Evolutionary conservation across 2,797 vertebrate genomes (phyloP).

Genomic region (Echiichthys vipera): DNA sequence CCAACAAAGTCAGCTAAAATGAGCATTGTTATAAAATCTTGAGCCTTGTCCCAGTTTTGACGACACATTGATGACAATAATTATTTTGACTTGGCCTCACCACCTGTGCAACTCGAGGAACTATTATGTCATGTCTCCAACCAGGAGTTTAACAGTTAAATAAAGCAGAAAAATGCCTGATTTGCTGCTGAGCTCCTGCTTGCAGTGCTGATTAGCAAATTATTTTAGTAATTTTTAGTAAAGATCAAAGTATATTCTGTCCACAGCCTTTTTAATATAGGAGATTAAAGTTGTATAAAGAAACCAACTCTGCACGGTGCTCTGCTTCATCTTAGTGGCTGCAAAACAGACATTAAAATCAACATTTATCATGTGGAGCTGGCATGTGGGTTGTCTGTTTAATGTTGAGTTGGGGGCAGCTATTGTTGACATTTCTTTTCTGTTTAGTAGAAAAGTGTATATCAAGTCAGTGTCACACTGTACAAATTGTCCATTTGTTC

Average conservation of each 20-base stretch:
- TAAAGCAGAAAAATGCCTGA: neutral
- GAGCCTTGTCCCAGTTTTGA: conserved; percentile 2
- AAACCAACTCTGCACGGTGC: neutral
- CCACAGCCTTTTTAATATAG: neutral
- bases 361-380: conserved; percentile 14
- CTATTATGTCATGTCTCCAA: neutral
- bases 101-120: neutral
- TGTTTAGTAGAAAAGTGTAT: neutral
- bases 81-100: conserved; percentile 11
- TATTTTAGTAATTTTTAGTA: too few species aligned
- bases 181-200: neutral
- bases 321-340: conserved; percentile 26
- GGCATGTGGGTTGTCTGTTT: conserved; percentile 15
- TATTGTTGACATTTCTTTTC: neutral
- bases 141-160: neutral
- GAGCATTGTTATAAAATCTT: conserved; percentile 1
- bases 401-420: too few species aligned
- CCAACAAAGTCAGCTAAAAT: conserved; percentile 23
- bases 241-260: neutral
- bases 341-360: conserved; percentile 40
- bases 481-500: neutral
- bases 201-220: neutral
- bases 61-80: neutral
- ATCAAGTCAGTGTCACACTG: neutral
- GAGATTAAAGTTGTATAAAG: conserved; percentile 30